Conservation (phyloP, 2,113 vertebrate genomes). For the Cynocephalus volans region DNA sequence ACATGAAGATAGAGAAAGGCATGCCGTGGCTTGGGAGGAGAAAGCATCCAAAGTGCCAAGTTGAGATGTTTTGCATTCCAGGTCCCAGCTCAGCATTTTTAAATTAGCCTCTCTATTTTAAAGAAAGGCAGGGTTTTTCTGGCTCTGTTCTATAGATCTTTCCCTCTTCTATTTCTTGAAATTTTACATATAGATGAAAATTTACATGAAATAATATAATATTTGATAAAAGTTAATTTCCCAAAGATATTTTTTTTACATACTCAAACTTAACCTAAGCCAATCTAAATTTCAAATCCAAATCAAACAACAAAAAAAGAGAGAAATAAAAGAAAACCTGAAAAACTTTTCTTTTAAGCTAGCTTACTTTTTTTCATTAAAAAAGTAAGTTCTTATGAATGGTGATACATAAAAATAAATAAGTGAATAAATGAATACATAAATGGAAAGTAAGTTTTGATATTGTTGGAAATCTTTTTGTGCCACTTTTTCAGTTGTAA, state of each 20-base stretch:
- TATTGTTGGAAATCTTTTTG: not conserved
- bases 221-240: constrained; percentile 55
- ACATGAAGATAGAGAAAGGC: not conserved
- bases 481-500: not conserved
- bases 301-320: not conserved
- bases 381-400: not conserved
- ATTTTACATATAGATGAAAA: not conserved
- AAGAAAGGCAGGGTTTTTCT: constrained; percentile 5
- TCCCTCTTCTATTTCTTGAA: not conserved
- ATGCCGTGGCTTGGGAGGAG: not conserved
- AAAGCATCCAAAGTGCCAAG: not conserved
- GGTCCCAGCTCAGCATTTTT: constrained; percentile 19
- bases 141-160: not conserved
- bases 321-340: not conserved
- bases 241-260: constrained; percentile 31
- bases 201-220: not conserved
- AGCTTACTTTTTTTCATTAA: constrained; percentile 17
- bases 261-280: not conserved
- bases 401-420: no score
- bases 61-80: constrained; percentile 62
- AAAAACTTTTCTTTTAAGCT: not conserved
- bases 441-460: not conserved
- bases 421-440: no score
- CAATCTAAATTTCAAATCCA: constrained; percentile 31
- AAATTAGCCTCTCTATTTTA: constrained; percentile 34